A percentile compares a stretch with the other conserved stretches of the same genome.
Evolutionary conservation across 2,797 vertebrate genomes (phyloP).

Genomic region (Fundulus diaphanus): DNA sequence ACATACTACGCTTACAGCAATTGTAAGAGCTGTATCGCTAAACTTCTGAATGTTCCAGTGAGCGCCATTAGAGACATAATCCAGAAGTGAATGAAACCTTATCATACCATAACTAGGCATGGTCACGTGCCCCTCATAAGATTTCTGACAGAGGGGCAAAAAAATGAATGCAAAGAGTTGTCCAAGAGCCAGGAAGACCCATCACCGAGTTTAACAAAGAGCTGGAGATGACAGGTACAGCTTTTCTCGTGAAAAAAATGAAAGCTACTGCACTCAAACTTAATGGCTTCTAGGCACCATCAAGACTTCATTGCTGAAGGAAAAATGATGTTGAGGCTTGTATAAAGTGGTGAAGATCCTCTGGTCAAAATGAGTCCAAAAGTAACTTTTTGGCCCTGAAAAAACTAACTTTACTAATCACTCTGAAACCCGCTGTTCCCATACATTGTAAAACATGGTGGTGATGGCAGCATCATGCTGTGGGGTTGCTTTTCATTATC

Average conservation of each 20-base stretch:
- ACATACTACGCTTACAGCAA: neutral
- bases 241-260: neutral
- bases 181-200: neutral
- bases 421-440: neutral
- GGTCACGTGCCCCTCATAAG: neutral
- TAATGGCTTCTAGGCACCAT: neutral
- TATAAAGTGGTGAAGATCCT: too few species aligned
- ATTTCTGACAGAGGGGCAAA: neutral
- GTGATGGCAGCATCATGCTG: neutral
- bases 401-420: too few species aligned
- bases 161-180: neutral
- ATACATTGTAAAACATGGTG: neutral
- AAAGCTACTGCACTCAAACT: neutral
- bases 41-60: neutral
- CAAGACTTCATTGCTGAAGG: neutral
- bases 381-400: too few species aligned
- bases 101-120: neutral
- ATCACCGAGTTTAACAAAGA: neutral
- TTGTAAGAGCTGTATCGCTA: neutral
- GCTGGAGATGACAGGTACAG: neutral
- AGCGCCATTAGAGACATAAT: neutral
- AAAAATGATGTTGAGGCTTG: neutral
- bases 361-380: too few species aligned
- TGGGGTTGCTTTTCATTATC: too few species aligned
- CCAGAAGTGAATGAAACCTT: neutral